These are phyloP conservation scores for Solenodon paradoxus DNA, from an alignment of 2,113 vertebrate genomes.

Conservation along the genomic window DNA sequence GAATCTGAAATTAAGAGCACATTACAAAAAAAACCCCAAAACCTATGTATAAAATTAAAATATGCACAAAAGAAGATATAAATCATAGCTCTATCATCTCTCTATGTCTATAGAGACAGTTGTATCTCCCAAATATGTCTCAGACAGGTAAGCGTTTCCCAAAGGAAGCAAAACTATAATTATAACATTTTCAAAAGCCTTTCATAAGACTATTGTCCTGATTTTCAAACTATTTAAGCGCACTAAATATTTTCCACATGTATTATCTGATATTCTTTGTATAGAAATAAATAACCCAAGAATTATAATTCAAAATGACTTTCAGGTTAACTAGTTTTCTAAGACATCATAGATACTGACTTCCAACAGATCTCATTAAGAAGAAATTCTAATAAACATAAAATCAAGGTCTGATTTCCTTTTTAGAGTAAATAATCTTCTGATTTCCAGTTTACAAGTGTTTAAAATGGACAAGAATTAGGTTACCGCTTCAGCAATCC, in stretches of 20 bases:
- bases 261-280: conserved; percentile 36
- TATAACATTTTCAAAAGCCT: conserved; percentile 62
- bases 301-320: conserved; percentile 49
- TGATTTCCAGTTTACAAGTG: conserved; percentile 62
- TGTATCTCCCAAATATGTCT: conserved; percentile 65
- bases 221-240: conserved; percentile 50
- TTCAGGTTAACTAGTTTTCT: conserved; percentile 16
- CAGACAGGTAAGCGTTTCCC: conserved; percentile 59
- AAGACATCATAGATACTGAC: neutral
- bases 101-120: too few species aligned
- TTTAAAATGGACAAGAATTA: conserved; percentile 51
- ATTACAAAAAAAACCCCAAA: too few species aligned
- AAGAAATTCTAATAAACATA: conserved; percentile 37
- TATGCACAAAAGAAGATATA: too few species aligned
- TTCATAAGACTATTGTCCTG: conserved; percentile 44
- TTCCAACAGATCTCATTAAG: conserved; percentile 47
- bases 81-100: too few species aligned
- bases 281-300: too few species aligned
- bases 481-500: neutral
- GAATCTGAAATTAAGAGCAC: too few species aligned
- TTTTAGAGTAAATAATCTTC: conserved; percentile 16
- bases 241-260: conserved; percentile 6
- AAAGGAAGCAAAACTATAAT: conserved; percentile 51
- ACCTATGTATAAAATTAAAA: too few species aligned
- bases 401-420: conserved; percentile 47